Base-by-base conservation (phyloP, 2,797 vertebrate species). In the Sandelia bainsii region DNA sequence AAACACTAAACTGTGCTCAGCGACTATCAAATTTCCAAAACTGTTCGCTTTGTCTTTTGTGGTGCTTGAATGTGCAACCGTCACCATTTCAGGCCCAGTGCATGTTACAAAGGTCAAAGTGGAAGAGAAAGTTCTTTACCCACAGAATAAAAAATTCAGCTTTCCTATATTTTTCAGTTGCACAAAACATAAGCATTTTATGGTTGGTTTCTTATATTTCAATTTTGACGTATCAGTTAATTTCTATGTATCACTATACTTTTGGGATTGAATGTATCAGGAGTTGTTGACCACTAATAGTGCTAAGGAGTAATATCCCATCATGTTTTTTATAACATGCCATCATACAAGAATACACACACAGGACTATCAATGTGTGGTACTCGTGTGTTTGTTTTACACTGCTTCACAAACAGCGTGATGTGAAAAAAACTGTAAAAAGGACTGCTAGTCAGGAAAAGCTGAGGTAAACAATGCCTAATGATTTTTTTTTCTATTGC, bases 11-110 rank as follows among this genome's bases (percentile, higher is more conserved):
- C 72, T 50, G 37, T 61, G 45, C 69, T 72, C n/a, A 14, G 29
- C 66, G 20, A 54, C 29, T 72, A 62, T 83, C 65, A 29, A 17
- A 67, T 75, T 81, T 71, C 67, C 44, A 81, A 64, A 44, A 44
- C 27, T 32, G 27, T 62, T 71, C 58, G 23, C 62, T 74, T 74
- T 62, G 48, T 74, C 44, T 74, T 60, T 51, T 59, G 37, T 65
- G 67, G 63, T 8, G 37, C 32, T 71, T 56, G 10, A 79, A 67
- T 45, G 22, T 60, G 6, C 20, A 59, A 57, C 17, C 8, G 12
- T 72, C 60, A 27, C 14, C 0, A 0, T 27, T 49, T 60, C 20
- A 19, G 44, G 66, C 23, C 14, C 5, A 0, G 19, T 8, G 11
- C 29, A 13, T 34, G 56, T 75, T 44, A 56, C 32, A 63, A 53